phyloP scores from a whole-genome alignment of 2,888 invertebrate species.

The Acleris laterana region DNA sequence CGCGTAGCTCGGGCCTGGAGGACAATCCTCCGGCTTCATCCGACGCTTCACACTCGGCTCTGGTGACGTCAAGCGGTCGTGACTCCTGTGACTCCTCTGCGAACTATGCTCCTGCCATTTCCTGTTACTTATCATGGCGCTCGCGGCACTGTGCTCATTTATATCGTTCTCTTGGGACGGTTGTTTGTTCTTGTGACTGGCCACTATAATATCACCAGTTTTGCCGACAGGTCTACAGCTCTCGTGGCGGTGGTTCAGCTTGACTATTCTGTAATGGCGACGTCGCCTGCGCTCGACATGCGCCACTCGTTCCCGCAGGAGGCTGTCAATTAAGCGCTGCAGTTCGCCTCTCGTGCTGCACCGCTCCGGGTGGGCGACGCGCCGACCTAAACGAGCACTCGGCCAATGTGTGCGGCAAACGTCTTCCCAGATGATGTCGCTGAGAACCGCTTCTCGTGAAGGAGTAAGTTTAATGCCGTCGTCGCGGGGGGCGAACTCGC shows the following conservation, averaged over 20 bases:
- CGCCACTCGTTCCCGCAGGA: conserved; percentile 73
- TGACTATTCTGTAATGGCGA: conserved; percentile 77
- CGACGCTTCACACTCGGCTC: conserved; percentile 51
- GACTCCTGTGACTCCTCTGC: conserved; percentile 57
- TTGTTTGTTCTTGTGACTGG: conserved; percentile 71
- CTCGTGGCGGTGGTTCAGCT: conserved; percentile 74
- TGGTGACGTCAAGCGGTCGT: conserved; percentile 54
- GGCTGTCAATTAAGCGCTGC: conserved; percentile 72
- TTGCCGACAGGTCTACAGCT: conserved; percentile 71
- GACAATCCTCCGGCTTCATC: conserved; percentile 55
- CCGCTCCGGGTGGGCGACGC: conserved; percentile 63
- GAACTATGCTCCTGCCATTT: conserved; percentile 51
- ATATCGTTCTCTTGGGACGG: conserved; percentile 56
- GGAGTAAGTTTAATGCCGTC: conserved; percentile 79
- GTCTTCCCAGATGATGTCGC: conserved; percentile 80
- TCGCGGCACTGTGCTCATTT: conserved; percentile 60
- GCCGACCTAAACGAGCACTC: conserved; percentile 68
- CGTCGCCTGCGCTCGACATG: conserved; percentile 74
- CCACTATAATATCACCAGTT: conserved; percentile 78
- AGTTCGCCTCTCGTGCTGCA: conserved; percentile 67
- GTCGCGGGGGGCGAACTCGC: conserved; percentile 78
- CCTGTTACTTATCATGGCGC: conserved; percentile 52
- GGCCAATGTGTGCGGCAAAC: conserved; percentile 81
- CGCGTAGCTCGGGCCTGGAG: conserved; percentile 69
- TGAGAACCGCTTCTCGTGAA: conserved; percentile 77